phyloP scores from a whole-genome alignment of 2,797 vertebrate genomes.

The Chelmon rostratus region DNA sequence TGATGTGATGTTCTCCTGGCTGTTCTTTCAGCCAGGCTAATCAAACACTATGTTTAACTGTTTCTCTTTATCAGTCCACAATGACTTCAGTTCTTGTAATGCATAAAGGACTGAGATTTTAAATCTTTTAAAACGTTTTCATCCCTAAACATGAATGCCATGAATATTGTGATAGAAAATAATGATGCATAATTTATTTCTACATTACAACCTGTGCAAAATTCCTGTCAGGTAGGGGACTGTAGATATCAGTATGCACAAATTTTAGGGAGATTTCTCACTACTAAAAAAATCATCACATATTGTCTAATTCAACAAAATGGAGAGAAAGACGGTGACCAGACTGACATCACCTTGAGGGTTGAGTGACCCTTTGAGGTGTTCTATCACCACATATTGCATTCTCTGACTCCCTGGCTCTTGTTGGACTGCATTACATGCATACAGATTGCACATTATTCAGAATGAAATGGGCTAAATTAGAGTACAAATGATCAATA shows the following conservation, averaged over 20 bases:
- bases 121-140: background rate
- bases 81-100: slow-evolving; percentile 10
- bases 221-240: background rate
- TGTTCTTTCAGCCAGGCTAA: background rate
- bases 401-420: slow-evolving; percentile 1
- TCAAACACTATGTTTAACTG: background rate
- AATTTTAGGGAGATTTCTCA: background rate
- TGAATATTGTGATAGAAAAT: background rate
- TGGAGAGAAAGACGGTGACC: background rate
- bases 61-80: background rate
- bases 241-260: background rate
- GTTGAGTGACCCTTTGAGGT: background rate
- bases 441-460: slow-evolving; percentile 57
- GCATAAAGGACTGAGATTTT: background rate
- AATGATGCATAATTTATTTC: slow-evolving; percentile 9
- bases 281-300: background rate
- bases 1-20: slow-evolving; percentile 17
- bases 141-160: too few species aligned
- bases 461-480: slow-evolving; percentile 33
- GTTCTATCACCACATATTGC: slow-evolving; percentile 1
- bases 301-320: background rate
- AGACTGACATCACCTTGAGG: background rate
- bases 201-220: background rate
- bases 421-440: slow-evolving; percentile 4
- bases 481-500: slow-evolving; percentile 39